Evolutionary conservation across 2,797 vertebrate species (phyloP), one percentile per base, ranked within the genome.

Genomic region (Hyperoplus immaculatus): DNA sequence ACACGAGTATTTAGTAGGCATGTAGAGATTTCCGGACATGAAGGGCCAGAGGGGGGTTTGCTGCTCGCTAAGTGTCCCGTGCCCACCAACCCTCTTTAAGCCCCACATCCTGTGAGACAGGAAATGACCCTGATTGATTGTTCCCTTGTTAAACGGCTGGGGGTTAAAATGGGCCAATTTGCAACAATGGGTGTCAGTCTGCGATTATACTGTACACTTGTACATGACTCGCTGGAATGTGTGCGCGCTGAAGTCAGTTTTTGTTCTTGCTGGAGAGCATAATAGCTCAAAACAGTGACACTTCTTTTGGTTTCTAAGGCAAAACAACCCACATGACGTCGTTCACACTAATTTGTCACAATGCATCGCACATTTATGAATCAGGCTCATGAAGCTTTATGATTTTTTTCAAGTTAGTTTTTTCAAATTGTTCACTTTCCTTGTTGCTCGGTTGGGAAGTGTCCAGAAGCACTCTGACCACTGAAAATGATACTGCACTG

Each of bases 111-210:
- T 89, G 87, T 79, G 80, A 85, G 76, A 88, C 87, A 82, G 93
- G 93, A 93, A 94, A 91, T 81, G 75, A 76, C 53, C 72, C 65
- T 71, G 64, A 86, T 85, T 84, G 88, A 93, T 91, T 83, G 89
- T 86, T 84, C 78, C 60, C 69, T 29, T 43, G 80, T 92, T 89
- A 89, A 91, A 77, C 69, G 38, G 66, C 38, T 4, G 74, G 65
- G 72, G 72, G 83, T 89, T 77, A 88, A 84, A 87, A 89, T 5
- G 58, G 85, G 83, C 72, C 69, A 83, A 75, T 90, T 87, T 70
- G 73, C 81, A 89, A 29, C 80, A 73, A 73, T 55, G 69, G 72
- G 79, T 69, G 58, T 72, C n/a, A 69, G 73, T 65, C 71, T 75
- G 84, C 43, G 72, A 72, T 29, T 29, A 29, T 29, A 29, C 29